Conservation (phyloP, 2,888 invertebrate species). For the Machimus rusticus region DNA sequence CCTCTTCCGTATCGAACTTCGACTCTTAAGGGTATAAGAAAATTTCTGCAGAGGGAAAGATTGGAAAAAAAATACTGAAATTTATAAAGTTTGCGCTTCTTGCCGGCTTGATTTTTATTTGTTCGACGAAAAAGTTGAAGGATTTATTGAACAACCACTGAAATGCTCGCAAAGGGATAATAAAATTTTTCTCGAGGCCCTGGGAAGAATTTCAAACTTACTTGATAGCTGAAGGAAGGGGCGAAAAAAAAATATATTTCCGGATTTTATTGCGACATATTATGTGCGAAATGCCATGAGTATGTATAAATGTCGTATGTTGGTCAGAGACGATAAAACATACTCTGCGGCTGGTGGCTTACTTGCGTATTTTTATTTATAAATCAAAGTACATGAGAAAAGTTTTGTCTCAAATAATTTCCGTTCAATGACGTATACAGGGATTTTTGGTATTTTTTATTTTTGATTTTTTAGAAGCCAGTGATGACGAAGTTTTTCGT, state of each 20-base stretch:
- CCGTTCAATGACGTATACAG: not conserved
- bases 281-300: not conserved
- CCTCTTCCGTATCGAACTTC: not conserved
- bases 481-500: not conserved
- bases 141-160: conserved; percentile 38
- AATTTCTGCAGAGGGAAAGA: not conserved
- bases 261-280: conserved; percentile 30
- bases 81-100: conserved; percentile 21
- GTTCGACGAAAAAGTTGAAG: conserved; percentile 34
- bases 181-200: conserved; percentile 28
- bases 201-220: conserved; percentile 25
- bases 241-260: not conserved
- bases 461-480: not conserved
- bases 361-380: not conserved
- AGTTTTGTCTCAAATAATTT: not conserved
- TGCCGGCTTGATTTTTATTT: conserved; percentile 28
- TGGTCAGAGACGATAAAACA: not conserved
- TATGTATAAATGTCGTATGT: not conserved
- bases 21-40: not conserved
- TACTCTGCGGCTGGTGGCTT: not conserved
- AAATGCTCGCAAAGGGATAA: conserved; percentile 36
- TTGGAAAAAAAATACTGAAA: conserved; percentile 7
- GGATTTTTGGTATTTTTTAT: not conserved
- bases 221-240: not conserved
- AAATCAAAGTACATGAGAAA: not conserved